Percentiles rank a stretch among this genome's conserved stretches.
phyloP scores from a whole-genome alignment of 2,888 invertebrate species.

The Biston stratarius region DNA sequence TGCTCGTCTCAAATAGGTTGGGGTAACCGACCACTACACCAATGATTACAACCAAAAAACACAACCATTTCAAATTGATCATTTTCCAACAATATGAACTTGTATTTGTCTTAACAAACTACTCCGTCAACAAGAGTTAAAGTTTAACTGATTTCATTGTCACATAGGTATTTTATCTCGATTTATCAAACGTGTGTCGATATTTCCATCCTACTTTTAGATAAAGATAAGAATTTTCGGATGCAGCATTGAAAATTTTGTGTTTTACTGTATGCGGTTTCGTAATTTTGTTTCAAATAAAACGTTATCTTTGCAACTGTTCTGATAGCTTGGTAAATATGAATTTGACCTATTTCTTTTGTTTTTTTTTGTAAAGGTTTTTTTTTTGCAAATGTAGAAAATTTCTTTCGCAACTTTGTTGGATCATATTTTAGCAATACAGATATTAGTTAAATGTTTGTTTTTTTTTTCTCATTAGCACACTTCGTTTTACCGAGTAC shows the following conservation, averaged over 20 bases:
- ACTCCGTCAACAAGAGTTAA: slow-evolving; percentile 18
- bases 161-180: slow-evolving; percentile 20
- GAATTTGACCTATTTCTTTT: slow-evolving; percentile 21
- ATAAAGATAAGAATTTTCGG: slow-evolving; percentile 26
- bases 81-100: slow-evolving; percentile 26
- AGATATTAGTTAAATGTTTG: too few relatives aligned
- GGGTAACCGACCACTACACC: slow-evolving; percentile 52
- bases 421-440: too few relatives aligned
- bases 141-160: slow-evolving; percentile 16
- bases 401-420: too few relatives aligned
- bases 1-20: slow-evolving; percentile 60
- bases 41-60: slow-evolving; percentile 43
- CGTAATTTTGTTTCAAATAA: slow-evolving; percentile 47
- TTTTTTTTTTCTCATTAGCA: too few relatives aligned
- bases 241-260: slow-evolving; percentile 54
- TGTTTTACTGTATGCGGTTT: slow-evolving; percentile 39
- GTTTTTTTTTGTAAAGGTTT: too few relatives aligned
- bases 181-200: slow-evolving; percentile 16
- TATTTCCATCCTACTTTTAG: slow-evolving; percentile 26
- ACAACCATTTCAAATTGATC: slow-evolving; percentile 44
- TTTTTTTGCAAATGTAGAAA: too few relatives aligned
- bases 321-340: slow-evolving; percentile 17
- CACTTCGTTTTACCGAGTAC: too few relatives aligned
- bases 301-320: slow-evolving; percentile 53
- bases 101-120: background rate